phyloP scores from a whole-genome alignment of 2,113 vertebrate species.

The Ochotona princeps region DNA sequence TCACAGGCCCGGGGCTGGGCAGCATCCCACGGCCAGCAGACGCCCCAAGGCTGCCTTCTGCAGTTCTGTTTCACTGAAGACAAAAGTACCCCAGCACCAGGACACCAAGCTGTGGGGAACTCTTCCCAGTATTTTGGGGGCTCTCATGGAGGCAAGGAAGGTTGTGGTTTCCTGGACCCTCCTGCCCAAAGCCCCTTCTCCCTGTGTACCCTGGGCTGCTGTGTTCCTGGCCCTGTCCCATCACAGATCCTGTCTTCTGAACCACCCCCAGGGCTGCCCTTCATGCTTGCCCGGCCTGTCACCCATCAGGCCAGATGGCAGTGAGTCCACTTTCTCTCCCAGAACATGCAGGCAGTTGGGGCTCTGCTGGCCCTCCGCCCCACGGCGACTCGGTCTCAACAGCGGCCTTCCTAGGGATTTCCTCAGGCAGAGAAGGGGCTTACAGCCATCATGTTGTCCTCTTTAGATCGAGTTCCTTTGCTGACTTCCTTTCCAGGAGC shows the following conservation, averaged over 20 bases:
- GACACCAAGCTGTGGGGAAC: background rate
- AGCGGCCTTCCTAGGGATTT: background rate
- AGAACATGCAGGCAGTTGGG: background rate
- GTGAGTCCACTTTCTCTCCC: background rate
- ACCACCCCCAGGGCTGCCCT: background rate
- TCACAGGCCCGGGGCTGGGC: background rate
- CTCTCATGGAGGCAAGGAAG: background rate
- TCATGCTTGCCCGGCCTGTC: background rate
- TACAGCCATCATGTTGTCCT: background rate
- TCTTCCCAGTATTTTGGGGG: background rate
- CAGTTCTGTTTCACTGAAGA: background rate
- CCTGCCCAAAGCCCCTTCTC: background rate
- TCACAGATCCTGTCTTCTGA: background rate
- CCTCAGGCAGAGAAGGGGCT: background rate
- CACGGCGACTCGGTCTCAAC: background rate
- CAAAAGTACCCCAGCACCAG: background rate
- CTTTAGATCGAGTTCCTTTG: background rate
- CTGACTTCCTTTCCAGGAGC: background rate
- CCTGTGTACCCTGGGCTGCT: background rate
- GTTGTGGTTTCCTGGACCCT: conserved; percentile 14
- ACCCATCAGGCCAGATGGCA: background rate
- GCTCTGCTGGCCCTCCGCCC: background rate
- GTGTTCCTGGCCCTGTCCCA: background rate
- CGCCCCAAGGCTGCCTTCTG: background rate
- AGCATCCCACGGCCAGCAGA: background rate